phyloP scores from a whole-genome alignment of 2,888 invertebrate genomes.

The Tholera decimalis region DNA sequence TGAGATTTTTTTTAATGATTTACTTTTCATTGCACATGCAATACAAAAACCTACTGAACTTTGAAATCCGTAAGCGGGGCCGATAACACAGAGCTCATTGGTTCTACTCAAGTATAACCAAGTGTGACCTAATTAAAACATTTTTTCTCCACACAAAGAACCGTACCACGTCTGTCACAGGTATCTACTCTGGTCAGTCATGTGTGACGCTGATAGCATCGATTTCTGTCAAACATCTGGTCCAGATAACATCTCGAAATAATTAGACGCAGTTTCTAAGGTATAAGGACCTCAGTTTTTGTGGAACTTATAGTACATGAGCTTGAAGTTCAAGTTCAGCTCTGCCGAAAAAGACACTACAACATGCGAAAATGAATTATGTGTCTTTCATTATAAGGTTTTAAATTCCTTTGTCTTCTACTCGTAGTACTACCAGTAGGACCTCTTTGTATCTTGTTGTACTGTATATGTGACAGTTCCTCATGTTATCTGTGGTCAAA shows the following conservation, averaged over 20 bases:
- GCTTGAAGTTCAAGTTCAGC: conserved; percentile 10
- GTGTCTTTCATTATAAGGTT: background rate
- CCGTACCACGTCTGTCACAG: conserved; percentile 47
- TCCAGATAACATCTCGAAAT: conserved; percentile 58
- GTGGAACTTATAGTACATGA: conserved; percentile 26
- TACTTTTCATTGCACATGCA: no score
- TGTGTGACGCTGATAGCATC: conserved; percentile 64
- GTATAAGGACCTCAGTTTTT: conserved; percentile 56
- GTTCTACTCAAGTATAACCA: background rate
- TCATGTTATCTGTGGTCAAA: conserved; percentile 9
- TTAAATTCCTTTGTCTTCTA: background rate
- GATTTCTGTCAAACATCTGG: conserved; percentile 66
- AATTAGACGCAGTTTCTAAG: conserved; percentile 41
- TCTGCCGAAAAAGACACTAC: background rate
- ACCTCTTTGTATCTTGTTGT: background rate
- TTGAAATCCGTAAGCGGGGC: no score
- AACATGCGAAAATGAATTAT: background rate
- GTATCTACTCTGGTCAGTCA: conserved; percentile 24
- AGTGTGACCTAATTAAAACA: conserved; percentile 26
- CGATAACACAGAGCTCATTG: background rate
- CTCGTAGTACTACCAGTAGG: background rate
- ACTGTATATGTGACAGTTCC: conserved; percentile 28
- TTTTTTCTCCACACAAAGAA: conserved; percentile 29
- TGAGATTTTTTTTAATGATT: no score
- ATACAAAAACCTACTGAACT: no score